phyloP scores from a whole-genome alignment of 2,797 vertebrate species.

The Poecilia picta region DNA sequence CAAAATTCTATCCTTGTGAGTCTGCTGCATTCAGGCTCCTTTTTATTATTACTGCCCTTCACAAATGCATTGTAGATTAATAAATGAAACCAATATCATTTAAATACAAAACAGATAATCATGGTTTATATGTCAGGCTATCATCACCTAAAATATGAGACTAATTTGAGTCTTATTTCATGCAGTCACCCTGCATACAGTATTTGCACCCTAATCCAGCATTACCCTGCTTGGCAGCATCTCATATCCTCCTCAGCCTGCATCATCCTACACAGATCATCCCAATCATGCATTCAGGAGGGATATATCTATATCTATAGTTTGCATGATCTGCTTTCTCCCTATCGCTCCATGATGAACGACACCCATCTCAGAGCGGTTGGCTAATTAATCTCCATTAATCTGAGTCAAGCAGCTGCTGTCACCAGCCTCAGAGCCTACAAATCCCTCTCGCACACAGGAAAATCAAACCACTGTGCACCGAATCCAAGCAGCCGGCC shows the following conservation, averaged over 20 bases:
- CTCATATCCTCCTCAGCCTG: conserved; percentile 33
- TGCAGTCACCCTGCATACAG: neutral
- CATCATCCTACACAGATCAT: conserved; percentile 32
- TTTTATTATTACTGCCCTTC: neutral
- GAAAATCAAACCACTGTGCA: conserved; percentile 27
- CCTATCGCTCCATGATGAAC: conserved; percentile 64
- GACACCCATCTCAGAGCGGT: conserved; percentile 65
- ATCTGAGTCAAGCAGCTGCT: conserved; percentile 62
- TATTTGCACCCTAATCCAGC: conserved; percentile 57
- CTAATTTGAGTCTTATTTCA: conserved; percentile 2
- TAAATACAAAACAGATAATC: neutral
- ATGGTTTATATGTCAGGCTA: neutral
- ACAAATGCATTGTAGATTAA: neutral
- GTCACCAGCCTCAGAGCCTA: conserved; percentile 39
- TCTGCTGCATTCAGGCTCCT: neutral
- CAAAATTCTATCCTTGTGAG: neutral
- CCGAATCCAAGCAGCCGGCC: conserved; percentile 27
- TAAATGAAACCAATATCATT: neutral
- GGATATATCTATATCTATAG: conserved; percentile 38
- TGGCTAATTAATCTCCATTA: conserved; percentile 79
- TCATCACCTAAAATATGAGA: neutral
- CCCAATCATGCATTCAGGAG: conserved; percentile 53
- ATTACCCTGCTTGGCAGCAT: conserved; percentile 64
- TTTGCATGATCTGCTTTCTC: conserved; percentile 22
- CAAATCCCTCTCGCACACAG: conserved; percentile 34